These are phyloP conservation scores for Bufo bufo DNA, from an alignment of 2,113 vertebrate genomes.

Conservation along the genomic window DNA sequence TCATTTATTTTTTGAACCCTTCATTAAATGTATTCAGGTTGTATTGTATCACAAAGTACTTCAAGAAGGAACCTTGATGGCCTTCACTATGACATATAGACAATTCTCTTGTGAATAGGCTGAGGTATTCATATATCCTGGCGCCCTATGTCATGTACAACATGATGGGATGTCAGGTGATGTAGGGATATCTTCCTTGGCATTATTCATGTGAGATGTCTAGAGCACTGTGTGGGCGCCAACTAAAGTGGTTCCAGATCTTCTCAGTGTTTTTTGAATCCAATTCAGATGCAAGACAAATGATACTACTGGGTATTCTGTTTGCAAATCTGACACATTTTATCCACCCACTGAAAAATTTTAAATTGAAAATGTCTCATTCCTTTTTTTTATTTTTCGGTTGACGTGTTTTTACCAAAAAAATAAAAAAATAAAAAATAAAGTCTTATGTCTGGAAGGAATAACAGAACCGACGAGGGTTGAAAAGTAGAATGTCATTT, in stretches of 20 bases:
- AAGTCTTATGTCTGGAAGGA: neutral
- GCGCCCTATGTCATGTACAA: too few species aligned
- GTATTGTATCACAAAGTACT: too few species aligned
- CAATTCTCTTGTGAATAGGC: too few species aligned
- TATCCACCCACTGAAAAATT: slow-evolving; percentile 10
- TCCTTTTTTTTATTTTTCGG: neutral
- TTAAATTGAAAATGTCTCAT: neutral
- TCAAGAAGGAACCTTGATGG: too few species aligned
- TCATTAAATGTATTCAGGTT: too few species aligned
- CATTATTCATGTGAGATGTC: neutral
- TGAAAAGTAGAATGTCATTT: slow-evolving; percentile 12
- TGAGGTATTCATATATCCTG: too few species aligned
- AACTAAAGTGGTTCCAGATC: neutral
- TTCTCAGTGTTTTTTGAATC: neutral
- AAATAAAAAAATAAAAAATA: neutral
- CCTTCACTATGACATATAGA: too few species aligned
- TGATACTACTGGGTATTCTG: neutral
- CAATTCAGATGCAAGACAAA: neutral
- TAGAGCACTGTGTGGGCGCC: too few species aligned
- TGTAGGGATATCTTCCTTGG: neutral
- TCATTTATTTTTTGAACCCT: too few species aligned
- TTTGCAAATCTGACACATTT: slow-evolving; percentile 33
- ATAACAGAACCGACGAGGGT: neutral
- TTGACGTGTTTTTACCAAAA: slow-evolving; percentile 22
- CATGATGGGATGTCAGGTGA: neutral